Base-by-base conservation (phyloP, 1,140 invertebrate species). In the Hesperophylax magnus region DNA sequence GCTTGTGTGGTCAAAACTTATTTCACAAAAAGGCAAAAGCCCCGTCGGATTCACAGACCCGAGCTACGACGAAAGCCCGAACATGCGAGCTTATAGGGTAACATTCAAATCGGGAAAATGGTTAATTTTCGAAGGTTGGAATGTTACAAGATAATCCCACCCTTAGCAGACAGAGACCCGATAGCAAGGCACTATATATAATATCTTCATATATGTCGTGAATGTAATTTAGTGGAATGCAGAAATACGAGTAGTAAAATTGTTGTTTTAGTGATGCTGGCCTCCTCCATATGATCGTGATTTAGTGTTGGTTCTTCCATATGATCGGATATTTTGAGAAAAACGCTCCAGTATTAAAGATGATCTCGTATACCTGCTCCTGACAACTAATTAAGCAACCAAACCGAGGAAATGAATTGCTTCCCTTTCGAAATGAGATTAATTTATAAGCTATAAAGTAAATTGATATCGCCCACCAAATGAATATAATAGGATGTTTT, bases 161-260 rank as follows among this genome's bases (percentile, higher is more conserved):
- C 20, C 20, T 9, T 18, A 22, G 39, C n/a, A 9, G 65, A 34
- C 34, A n/a, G 31, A 14, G 53, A 18, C 14, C 14, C 31, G 22
- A 58, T 56, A 22, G 52, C 69, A n/a, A 11, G 39, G 24, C 47
- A 14, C 34, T 72, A 17, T 27, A 27, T 39, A 14, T 47, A 27
- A 47, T 47, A 11, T 47, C 31, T 63, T 31, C 34, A 34, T 34
- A 47, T 39, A 17, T 22, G 22, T 75, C 61, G 79, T 76, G 79
- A 76, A 80, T 76, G 71, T 81, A 77, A 81, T 81, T 81, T 77
- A 81, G 75, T 77, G 80, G 80, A 81, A 81, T 81, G 80, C 80
- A 81, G 80, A 81, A 77, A 81, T 81, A 81, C 80, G 74, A 81
- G 74, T 80, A 65, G 61, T 65, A 18, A 77, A 77, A 81, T 77